phyloP scores from a whole-genome alignment of 1,140 invertebrate genomes.

The Drosophila tani region DNA sequence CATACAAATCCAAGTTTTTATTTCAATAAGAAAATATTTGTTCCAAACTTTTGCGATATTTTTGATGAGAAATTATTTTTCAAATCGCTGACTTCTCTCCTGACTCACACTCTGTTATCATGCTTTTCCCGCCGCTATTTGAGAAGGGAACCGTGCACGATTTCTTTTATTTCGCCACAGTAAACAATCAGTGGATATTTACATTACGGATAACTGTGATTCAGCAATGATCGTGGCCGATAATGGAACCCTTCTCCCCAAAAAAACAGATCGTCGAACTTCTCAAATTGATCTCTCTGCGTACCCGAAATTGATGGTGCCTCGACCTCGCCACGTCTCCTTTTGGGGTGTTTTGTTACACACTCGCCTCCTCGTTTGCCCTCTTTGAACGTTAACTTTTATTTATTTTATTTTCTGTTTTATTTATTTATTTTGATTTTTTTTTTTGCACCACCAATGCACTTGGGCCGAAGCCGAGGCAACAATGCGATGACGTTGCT shows the following conservation, averaged over 20 bases:
- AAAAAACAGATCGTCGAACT: conserved; percentile 12
- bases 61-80: conserved; percentile 6
- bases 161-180: conserved; percentile 35
- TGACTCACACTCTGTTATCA: conserved; percentile 22
- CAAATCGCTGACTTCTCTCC: conserved; percentile 15
- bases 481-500: conserved; percentile 73
- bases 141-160: conserved; percentile 28
- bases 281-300: conserved; percentile 22
- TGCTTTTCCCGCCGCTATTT: conserved; percentile 21
- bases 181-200: conserved; percentile 37
- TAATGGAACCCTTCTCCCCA: conserved; percentile 1
- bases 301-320: conserved; percentile 20
- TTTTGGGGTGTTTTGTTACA: conserved; percentile 48
- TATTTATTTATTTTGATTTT: conserved; percentile 42
- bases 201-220: conserved; percentile 43
- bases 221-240: conserved; percentile 40
- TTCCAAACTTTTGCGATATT: neutral
- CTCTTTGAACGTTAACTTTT: conserved; percentile 20
- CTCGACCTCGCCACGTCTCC: conserved; percentile 10
- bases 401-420: conserved; percentile 39
- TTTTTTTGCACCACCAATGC: conserved; percentile 61
- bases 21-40: neutral
- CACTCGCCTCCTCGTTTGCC: conserved; percentile 39
- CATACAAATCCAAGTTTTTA: neutral
- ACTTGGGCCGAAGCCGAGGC: conserved; percentile 56